Evolutionary conservation across 2,113 vertebrate genomes (phyloP), one percentile per base, ranked within the genome.

Genomic region (Sphyrna mokarran): DNA sequence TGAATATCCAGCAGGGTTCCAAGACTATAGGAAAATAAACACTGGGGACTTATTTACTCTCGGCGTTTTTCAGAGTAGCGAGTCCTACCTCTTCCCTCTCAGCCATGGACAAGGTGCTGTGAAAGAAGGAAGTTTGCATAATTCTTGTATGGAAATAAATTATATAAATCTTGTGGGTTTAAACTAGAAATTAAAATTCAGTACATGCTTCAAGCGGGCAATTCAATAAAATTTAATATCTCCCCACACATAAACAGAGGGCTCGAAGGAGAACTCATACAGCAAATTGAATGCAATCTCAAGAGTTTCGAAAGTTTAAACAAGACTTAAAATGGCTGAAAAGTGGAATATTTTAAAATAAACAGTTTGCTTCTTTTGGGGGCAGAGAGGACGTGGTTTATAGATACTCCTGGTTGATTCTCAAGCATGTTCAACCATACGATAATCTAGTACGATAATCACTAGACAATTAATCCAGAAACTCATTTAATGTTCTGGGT

Each of bases 61-160:
- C 63, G 22, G 33, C n/a, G 10, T 93, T 20, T 93, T 93, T 66
- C 61, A 93, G 33, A 93, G 68, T n/a, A 61, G 6, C 13, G 54
- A 6, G 10, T 54, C 37, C 26, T 48, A 43, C 22, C 10, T 76
- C 68, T 76, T 54, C 20, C 94, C 61, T n/a, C 61, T 93, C 26
- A 68, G 66, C 26, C 66, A 33, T 95, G 89, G 23, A 54, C 14
- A 54, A 68, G 26, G 40, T 95, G 69, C 40, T 54, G 22, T 95
- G 69, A 95, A 95, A 95, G 94, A 72, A 94, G 40, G 66, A 95
- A 72, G 94, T 95, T 76, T 95, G 94, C 68, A 95, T 70, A 70
- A 70, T 95, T 93, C 16, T 68, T 66, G n/a, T 68, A 10, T 33
- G 89, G 69, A 95, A 95, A 72, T 40, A 95, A 70, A 72, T 95